phyloP scores from a whole-genome alignment of 2,888 invertebrate genomes.

The Selenia dentaria region DNA sequence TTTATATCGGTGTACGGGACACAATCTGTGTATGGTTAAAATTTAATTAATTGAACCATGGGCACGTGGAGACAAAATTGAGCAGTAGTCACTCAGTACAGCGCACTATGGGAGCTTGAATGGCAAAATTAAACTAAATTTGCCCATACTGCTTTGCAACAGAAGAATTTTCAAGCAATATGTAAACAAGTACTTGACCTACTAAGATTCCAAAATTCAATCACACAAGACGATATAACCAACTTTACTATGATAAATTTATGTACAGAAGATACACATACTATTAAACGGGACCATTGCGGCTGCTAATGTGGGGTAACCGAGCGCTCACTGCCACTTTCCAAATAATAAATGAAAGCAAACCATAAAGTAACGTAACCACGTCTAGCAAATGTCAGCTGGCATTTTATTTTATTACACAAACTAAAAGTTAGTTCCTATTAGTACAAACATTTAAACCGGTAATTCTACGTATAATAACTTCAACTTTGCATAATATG shows the following conservation, averaged over 20 bases:
- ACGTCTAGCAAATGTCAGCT: constrained; percentile 27
- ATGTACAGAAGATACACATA: constrained; percentile 2
- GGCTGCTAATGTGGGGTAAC: constrained; percentile 22
- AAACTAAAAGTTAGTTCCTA: constrained; percentile 26
- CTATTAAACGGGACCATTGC: constrained; percentile 18
- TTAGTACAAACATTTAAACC: constrained; percentile 18
- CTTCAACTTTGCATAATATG: constrained; percentile 30
- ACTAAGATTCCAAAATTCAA: no score
- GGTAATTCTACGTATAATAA: constrained; percentile 6
- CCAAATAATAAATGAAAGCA: constrained; percentile 41
- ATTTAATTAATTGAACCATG: no score
- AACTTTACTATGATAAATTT: not conserved
- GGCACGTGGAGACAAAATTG: no score
- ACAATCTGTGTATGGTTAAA: no score
- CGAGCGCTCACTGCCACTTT: constrained; percentile 33
- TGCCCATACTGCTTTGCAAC: no score
- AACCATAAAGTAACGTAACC: constrained; percentile 26
- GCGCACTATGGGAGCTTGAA: no score
- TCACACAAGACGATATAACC: constrained; percentile 7
- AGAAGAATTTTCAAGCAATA: no score
- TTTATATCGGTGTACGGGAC: no score
- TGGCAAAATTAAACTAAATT: no score
- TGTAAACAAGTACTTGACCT: no score
- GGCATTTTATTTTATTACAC: constrained; percentile 31
- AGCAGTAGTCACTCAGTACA: no score